Base-by-base conservation (phyloP, 30 jellyfish, hydroid and myxozoan species). In the Aurelia aurita region DNA sequence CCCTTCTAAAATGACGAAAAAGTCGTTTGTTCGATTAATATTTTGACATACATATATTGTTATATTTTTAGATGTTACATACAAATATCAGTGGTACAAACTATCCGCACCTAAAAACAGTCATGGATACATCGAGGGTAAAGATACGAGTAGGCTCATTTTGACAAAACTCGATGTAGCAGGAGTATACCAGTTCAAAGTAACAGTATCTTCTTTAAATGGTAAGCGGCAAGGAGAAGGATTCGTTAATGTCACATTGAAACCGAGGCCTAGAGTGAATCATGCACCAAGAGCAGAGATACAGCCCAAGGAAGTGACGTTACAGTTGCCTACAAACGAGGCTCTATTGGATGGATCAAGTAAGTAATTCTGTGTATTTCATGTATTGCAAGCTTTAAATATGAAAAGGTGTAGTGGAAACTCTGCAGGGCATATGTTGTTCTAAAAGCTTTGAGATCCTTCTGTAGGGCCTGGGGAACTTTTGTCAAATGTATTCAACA, bases 201-300 rank as follows among this genome's bases (percentile, higher is more conserved):
- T 94, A n/a, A 87, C 74, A 10, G 97, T 89, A 8, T 49, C 87
- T 10, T 61, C 87, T 3, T 67, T 58, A 34, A 68, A 82, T 62
- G 94, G 81, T 23, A 16, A 19, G 12, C 76, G 82, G 35, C 84
- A 86, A 21, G 99, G 99, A 27, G 95, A 43, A n/a, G 99, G 96
- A 3, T 86, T 62, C 63, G 97, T 94, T 34, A 94, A 94, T 51
- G 92, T 94, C 35, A 94, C 99, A 10, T 95, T 94, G 62, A 94
- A 89, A 27, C 95, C 91, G 21, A 86, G 86, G 32, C 92, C 97
- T 25, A 83, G 97, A 43, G 73, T 77, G 26, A 94, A 94, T 74
- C 97, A 80, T 47, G 98, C 99, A 6, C 99, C 99, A 31, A 80
- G 99, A 35, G 99, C 99, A 2, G 99, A 69, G 18, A 79, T 94